A percentile compares a stretch with the other conserved stretches of the same genome.
These are phyloP conservation scores for Okamejei kenojei DNA, from an alignment of 2,797 vertebrate species.

Conservation along the genomic window DNA sequence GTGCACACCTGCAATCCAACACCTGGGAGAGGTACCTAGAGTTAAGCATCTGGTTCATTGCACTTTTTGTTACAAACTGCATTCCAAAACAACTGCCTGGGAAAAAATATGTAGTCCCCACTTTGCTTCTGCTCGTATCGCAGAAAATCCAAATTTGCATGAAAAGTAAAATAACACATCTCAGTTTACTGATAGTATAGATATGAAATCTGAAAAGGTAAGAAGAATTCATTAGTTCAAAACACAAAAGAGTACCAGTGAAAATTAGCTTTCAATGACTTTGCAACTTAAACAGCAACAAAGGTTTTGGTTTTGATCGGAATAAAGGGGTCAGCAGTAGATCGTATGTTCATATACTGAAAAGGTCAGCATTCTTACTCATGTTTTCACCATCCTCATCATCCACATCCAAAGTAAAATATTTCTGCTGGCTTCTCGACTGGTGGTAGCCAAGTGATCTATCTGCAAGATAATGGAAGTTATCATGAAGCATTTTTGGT, in stretches of 20 bases:
- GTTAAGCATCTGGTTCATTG: neutral
- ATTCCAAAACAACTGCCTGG: neutral
- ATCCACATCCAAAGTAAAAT: constrained; percentile 78
- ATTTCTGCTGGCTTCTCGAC: constrained; percentile 65
- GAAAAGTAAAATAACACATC: neutral
- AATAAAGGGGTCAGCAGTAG: neutral
- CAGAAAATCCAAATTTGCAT: neutral
- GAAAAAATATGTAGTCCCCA: neutral
- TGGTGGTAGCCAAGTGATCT: constrained; percentile 55
- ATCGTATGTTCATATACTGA: neutral
- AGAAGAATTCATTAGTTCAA: neutral
- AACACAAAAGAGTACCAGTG: neutral
- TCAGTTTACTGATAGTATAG: neutral
- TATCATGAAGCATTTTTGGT: neutral
- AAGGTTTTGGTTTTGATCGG: neutral
- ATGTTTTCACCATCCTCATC: constrained; percentile 82
- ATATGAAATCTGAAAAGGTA: neutral
- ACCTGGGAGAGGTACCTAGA: no score
- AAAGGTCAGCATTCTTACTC: constrained; percentile 73
- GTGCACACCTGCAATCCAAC: neutral
- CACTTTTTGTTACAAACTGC: neutral
- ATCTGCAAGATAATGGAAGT: constrained; percentile 61
- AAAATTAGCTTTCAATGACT: neutral
- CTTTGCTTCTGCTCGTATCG: neutral
- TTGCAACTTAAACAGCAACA: neutral